Evolutionary conservation across 2,797 vertebrate species (phyloP), one percentile per base, ranked within the genome.

Genomic region (Eulemur albifrons): DNA sequence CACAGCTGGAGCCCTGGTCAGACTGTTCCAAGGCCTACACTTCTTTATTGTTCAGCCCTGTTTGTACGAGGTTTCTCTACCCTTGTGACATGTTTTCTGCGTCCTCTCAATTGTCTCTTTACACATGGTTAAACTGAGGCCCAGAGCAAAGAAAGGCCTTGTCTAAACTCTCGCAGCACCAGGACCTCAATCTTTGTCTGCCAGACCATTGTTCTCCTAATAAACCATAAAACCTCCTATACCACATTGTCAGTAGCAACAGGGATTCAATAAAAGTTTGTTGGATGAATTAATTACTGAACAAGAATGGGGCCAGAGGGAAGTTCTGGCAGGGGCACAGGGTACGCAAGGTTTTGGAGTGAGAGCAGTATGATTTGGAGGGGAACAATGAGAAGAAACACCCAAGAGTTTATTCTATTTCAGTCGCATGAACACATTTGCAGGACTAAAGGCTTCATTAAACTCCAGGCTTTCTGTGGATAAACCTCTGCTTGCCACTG

Each of bases 371-470:
- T 69, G 73, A 52, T 0, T 0, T 0, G 1, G 48, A 88, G 32
- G 52, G 9, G 38, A 40, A 21, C 70, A 54, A 13, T 13, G 50
- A 54, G n/a, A 52, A 93, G 75, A 91, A 72, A 79, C n/a, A 7
- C 43, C 63, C 79, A 73, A 83, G 69, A 69, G 75, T 67, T 85
- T 81, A 48, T 84, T 88, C 85, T 94, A 45, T 77, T 93, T 95
- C 45, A 11, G 69, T 84, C 67, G 67, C 43, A 32, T 9, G 57
- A 63, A 88, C 79, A 86, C 50, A 83, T 89, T 61, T 91, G 61
- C 59, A 48, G 45, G 25, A 86, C 86, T 82, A 75, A 96, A 97
- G 40, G 3, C 82, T 95, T 91, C 84, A 32, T 59, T 88, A 83
- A 82, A 91, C 79, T 69, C 91, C 11, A 63, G 59, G 63, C 50